Base-by-base conservation (phyloP, 2,113 vertebrate genomes). In the Charadrius vociferus region DNA sequence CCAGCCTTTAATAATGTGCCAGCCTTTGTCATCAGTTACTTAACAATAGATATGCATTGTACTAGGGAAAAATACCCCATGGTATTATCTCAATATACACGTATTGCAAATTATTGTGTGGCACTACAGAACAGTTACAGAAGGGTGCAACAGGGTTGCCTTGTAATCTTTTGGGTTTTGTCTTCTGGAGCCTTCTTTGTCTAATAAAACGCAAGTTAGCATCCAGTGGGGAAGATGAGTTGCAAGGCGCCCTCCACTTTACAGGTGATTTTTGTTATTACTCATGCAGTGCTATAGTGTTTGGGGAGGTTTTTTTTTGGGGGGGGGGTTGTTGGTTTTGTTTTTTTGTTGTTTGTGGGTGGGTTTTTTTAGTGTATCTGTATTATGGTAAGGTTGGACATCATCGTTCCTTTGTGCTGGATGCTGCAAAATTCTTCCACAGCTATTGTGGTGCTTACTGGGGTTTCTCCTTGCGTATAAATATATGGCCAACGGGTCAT, bases 21-120 rank as follows among this genome's bases (percentile, higher is more conserved):
- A 97, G 66, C 15, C 53, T 96, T 97, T 96, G 83, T 96, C 88
- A 91, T 91, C 92, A 94, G 86, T 95, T 95, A 75, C 73, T 92
- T 89, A 87, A 95, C 93, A 94, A 87, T 66, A 94, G 61, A 72
- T 84, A 86, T 27, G 65, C 70, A 58, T 95, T 85, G 49, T 89
- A 36, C 43, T 53, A 55, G 43, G 79, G 37, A 82, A 97, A 65
- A 95, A 70, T 72, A 63, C 27, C 58, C 22, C 0, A 0, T 70
- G 66, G 49, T 87, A 94, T 75, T 72, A 78, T 84, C 66, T 95
- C 49, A 36, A 9, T 58, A 50, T 65, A 73, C 32, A 67, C 0
- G 0, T 65, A 72, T 19, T 91, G 62, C 29, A 85, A 91, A 85
- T 81, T 79, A 66, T 58, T 30, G 14, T 56, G 66, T 13, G 61